Conservation (phyloP, 2,113 vertebrate genomes). For the Leucopsar rothschildi region DNA sequence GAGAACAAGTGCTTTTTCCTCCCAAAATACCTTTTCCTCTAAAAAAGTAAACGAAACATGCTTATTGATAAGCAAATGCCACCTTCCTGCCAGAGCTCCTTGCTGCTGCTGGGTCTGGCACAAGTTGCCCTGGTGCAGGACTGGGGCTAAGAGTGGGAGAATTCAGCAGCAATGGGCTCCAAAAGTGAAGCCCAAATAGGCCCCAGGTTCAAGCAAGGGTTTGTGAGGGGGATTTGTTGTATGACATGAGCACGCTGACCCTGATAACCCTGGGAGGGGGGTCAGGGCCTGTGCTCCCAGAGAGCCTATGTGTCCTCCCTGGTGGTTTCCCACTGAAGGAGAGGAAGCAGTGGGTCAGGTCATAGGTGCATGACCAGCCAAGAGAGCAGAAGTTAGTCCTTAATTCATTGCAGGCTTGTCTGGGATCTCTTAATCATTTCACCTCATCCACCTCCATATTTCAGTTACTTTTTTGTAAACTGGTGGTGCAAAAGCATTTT, state of each 20-base stretch:
- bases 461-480: not conserved
- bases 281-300: rapidly evolving
- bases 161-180: not conserved
- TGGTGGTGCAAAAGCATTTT: not conserved
- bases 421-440: not conserved
- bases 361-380: not conserved
- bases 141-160: not conserved
- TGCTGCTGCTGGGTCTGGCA: rapidly evolving
- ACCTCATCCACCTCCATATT: not conserved
- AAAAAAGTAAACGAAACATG: not conserved
- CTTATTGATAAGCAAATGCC: not conserved
- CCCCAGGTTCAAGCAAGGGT: not conserved
- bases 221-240: not conserved
- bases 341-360: not conserved
- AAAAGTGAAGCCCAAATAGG: not conserved
- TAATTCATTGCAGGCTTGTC: not conserved
- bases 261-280: not conserved
- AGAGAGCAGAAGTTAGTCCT: not conserved
- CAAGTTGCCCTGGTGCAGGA: not conserved
- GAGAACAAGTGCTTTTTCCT: not conserved
- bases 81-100: not conserved
- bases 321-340: not conserved
- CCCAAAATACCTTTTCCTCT: not conserved
- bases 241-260: not conserved
- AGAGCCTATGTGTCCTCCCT: rapidly evolving